phyloP scores from a whole-genome alignment of 2,113 vertebrate species.

The Halcyon senegalensis region DNA sequence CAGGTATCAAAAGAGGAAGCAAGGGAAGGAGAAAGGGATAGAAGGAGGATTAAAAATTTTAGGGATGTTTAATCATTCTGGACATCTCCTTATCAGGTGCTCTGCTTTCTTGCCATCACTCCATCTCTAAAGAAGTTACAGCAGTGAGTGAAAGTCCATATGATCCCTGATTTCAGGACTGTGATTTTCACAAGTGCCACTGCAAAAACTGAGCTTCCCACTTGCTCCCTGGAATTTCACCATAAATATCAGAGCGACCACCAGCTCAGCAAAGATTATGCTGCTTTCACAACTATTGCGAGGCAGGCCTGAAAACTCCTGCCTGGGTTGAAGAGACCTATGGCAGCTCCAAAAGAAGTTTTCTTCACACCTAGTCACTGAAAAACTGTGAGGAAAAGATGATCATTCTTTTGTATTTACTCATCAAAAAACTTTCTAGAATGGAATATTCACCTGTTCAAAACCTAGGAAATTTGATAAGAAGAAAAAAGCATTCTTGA shows the following conservation, averaged over 20 bases:
- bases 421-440: neutral
- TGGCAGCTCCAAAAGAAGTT: neutral
- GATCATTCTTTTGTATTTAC: neutral
- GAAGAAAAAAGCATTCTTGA: neutral
- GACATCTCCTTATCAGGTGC: neutral
- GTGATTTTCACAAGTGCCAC: neutral
- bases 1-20: neutral
- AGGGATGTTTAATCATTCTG: neutral
- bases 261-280: neutral
- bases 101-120: neutral
- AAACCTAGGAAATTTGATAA: neutral
- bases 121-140: neutral
- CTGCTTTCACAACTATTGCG: neutral
- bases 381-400: neutral
- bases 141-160: neutral
- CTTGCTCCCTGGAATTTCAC: neutral
- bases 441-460: neutral
- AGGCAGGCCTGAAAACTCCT: neutral
- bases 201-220: neutral
- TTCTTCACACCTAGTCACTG: neutral
- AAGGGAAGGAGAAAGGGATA: neutral
- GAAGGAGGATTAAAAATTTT: neutral
- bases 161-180: fast-evolving
- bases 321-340: neutral
- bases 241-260: neutral